A percentile compares a stretch with the other conserved stretches of the same genome.
These are phyloP conservation scores for Oreochromis mossambicus DNA, from an alignment of 2,797 vertebrate genomes.

Conservation along the genomic window DNA sequence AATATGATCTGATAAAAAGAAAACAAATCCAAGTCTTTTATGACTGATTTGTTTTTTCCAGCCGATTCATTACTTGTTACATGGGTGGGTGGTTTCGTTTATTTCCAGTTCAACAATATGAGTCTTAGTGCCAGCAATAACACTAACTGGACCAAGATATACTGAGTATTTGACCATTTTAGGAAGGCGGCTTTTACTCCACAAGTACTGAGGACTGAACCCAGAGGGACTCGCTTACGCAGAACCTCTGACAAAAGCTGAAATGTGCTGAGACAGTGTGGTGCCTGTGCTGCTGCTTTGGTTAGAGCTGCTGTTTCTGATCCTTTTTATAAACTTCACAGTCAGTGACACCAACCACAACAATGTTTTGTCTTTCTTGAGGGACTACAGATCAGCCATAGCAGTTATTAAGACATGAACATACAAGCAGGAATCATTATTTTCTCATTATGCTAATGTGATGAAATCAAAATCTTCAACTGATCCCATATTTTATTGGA, in stretches of 20 bases:
- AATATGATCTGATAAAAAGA: background rate
- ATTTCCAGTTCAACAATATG: background rate
- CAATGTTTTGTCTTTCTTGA: background rate
- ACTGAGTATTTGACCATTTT: background rate
- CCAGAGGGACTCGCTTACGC: background rate
- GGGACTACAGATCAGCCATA: background rate
- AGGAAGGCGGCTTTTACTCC: background rate
- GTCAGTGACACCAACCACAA: background rate
- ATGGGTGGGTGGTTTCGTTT: background rate
- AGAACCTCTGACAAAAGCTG: background rate
- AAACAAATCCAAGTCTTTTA: fast-evolving
- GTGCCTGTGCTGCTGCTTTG: fast-evolving
- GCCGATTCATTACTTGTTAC: background rate
- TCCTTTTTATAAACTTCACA: background rate
- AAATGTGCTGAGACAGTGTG: background rate
- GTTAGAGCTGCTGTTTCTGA: background rate
- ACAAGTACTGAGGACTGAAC: background rate
- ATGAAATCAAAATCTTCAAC: background rate
- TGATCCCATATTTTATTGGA: background rate
- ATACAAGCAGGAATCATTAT: background rate
- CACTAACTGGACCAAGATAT: background rate
- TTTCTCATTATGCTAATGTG: background rate
- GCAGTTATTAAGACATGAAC: background rate
- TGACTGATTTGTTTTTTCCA: background rate
- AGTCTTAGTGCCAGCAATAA: background rate